Evolutionary conservation across 2,113 vertebrate species (phyloP), one percentile per base, ranked within the genome.

Genomic region (Noturus placidus): DNA sequence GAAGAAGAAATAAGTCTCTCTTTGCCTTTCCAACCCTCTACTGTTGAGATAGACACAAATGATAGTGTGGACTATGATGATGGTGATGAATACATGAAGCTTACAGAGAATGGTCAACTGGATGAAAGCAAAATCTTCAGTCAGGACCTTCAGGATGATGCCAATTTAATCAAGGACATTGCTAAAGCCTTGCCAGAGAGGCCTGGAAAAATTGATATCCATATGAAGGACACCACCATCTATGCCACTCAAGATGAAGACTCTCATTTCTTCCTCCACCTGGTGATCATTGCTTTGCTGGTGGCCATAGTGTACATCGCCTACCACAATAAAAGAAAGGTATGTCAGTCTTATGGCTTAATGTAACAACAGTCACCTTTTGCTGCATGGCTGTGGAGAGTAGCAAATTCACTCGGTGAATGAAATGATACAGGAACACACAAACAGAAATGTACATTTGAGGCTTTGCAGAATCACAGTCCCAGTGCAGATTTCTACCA

Each of bases 281-380:
- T 99, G 89, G 95, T 99, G 86, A 91, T 97, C 89, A 94, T 98
- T 93, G 97, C 95, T 77, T 96, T 98, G 93, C 94, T 98, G 92
- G 96, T 99, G 91, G 98, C 97, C 88, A 91, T 97, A 57, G 91
- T 97, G 87, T 99, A 99, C 84, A 96, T 99, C 90, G 97, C 96
- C 27, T 99, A 99, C 91, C 98, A 99, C 95, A 99, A 99, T 92
- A 99, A 99, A 94, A 97, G 97, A 88, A 99, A 98, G 98, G 98
- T 99, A 92, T 82, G 96, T 90, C 17, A 87, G 54, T 56, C 25
- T 38, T 83, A 8, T 33, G 42, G 0, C n/a, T 70, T 57, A 11
- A 13, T 50, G 3, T 38, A 72, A 38, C 69, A 19, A 30, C 14
- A 72, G 20, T 38, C 17, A 72, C 2, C 8, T 72, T 70, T 72